phyloP scores from a whole-genome alignment of 64 coral and sea anemone genomes.

The Actinia equina region DNA sequence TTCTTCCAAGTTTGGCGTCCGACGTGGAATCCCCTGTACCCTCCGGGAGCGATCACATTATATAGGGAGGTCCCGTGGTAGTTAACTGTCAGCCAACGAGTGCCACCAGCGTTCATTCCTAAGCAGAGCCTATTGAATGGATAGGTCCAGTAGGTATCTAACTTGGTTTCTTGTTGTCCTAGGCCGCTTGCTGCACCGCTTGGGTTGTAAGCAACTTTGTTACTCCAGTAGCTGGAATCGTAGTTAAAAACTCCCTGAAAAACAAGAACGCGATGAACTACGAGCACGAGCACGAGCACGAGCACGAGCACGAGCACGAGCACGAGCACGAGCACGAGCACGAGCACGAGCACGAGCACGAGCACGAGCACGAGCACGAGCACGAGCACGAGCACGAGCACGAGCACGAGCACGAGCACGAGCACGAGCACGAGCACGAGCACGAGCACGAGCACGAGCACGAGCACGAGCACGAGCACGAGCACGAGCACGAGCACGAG shows the following conservation, averaged over 20 bases:
- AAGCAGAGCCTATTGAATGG: constrained; percentile 38
- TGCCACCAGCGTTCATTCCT: constrained; percentile 42
- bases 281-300: no score
- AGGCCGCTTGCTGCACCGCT: constrained; percentile 9
- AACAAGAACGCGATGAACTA: background rate
- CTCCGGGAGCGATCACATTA: constrained; percentile 34
- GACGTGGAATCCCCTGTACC: constrained; percentile 15
- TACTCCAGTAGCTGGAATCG: constrained; percentile 37
- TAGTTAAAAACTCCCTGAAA: constrained; percentile 36
- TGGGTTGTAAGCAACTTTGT: constrained; percentile 27
- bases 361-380: no score
- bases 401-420: no score
- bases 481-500: no score
- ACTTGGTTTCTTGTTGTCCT: constrained; percentile 50
- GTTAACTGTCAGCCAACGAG: background rate
- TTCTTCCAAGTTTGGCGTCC: constrained; percentile 35
- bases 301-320: no score
- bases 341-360: no score
- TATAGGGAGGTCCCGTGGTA: constrained; percentile 30
- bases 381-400: no score
- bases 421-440: no score
- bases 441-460: no score
- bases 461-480: no score
- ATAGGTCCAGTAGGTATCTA: constrained; percentile 40
- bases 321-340: no score